A percentile compares a stretch with the other conserved stretches of the same genome.
Conservation (phyloP, 2,888 invertebrate genomes). For the Crocallis elinguaria region DNA sequence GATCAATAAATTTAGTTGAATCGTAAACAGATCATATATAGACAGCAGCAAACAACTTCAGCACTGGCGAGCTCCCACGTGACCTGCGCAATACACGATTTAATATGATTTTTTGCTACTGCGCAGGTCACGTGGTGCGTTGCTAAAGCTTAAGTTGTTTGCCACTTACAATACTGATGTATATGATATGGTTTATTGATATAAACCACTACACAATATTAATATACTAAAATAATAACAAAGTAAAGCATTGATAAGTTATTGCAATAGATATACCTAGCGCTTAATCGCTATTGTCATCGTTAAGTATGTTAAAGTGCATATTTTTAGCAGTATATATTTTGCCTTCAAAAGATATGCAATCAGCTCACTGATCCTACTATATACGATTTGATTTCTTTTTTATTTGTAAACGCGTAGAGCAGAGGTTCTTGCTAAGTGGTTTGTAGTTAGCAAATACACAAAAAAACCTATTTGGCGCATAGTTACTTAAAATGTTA, state of each 20-base stretch:
- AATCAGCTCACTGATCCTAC: slow-evolving; percentile 42
- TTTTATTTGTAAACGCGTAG: slow-evolving; percentile 23
- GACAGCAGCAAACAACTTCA: too few species aligned
- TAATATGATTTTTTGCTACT: too few species aligned
- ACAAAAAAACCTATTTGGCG: not conserved
- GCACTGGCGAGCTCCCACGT: too few species aligned
- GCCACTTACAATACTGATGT: too few species aligned
- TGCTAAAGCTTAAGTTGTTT: too few species aligned
- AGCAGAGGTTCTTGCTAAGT: slow-evolving; percentile 35
- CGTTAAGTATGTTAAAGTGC: slow-evolving; percentile 40
- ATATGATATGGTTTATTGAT: too few species aligned
- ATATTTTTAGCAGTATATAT: slow-evolving; percentile 49
- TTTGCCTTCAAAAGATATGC: slow-evolving; percentile 40
- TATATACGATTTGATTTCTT: slow-evolving; percentile 28
- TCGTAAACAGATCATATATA: too few species aligned
- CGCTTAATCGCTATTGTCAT: slow-evolving; percentile 48
- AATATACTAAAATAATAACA: slow-evolving; percentile 14
- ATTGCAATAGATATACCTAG: slow-evolving; percentile 20
- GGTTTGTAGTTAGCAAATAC: slow-evolving; percentile 14
- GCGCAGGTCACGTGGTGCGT: too few species aligned
- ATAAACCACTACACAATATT: not conserved
- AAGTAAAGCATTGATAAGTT: slow-evolving; percentile 10
- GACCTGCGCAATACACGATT: too few species aligned
- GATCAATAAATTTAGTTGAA: too few species aligned
- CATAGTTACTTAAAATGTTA: slow-evolving; percentile 53